Conservation (phyloP, 2,113 vertebrate species). For the Alaudala cheleensis region DNA sequence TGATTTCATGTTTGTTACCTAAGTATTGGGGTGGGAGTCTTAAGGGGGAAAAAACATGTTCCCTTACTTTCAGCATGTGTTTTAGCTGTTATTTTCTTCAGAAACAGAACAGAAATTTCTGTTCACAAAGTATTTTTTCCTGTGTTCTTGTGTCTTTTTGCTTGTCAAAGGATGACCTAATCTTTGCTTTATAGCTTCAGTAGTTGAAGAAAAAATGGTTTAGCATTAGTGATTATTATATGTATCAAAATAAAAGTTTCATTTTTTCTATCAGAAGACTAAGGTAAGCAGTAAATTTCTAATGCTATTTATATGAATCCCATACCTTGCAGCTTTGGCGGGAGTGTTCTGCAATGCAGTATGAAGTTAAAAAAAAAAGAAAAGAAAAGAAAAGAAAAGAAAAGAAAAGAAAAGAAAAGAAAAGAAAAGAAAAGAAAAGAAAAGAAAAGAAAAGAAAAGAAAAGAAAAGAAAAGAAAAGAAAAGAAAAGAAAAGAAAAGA, state of each 20-base stretch:
- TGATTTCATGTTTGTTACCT: not conserved
- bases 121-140: not conserved
- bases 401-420: no score
- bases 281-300: not conserved
- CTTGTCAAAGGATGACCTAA: not conserved
- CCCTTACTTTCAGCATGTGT: not conserved
- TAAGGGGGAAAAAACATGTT: not conserved
- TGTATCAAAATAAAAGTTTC: not conserved
- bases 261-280: not conserved
- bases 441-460: no score
- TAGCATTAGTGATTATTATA: not conserved
- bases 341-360: not conserved
- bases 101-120: not conserved
- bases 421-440: no score
- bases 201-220: not conserved
- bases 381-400: no score
- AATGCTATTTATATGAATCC: not conserved
- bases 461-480: no score
- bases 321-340: not conserved
- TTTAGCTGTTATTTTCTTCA: constrained; percentile 6
- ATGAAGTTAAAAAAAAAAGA: not conserved
- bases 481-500: no score
- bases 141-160: not conserved
- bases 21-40: not conserved
- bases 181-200: not conserved